These are phyloP conservation scores for Malthinus seriepunctatus DNA, from an alignment of 2,888 invertebrate genomes.

Conservation along the genomic window DNA sequence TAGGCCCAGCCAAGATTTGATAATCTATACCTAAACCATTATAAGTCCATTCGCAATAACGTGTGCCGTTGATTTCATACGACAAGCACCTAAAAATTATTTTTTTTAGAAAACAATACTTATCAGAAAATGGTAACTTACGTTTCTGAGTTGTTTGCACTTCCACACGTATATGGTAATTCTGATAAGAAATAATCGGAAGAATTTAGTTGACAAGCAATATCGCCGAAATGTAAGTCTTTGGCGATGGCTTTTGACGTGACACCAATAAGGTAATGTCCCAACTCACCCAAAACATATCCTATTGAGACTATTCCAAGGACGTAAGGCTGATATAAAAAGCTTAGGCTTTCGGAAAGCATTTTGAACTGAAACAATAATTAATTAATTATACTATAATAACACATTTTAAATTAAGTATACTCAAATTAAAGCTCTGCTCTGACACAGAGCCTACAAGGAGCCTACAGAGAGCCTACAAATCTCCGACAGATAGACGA, in stretches of 20 bases:
- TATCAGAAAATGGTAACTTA: slow-evolving; percentile 46
- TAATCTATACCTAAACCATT: slow-evolving; percentile 91
- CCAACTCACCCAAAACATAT: slow-evolving; percentile 84
- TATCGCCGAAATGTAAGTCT: slow-evolving; percentile 85
- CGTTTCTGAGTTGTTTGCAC: slow-evolving; percentile 59
- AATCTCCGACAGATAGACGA: no score
- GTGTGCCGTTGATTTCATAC: slow-evolving; percentile 69
- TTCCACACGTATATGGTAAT: slow-evolving; percentile 60
- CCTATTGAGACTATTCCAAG: slow-evolving; percentile 79
- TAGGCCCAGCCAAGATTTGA: slow-evolving; percentile 90
- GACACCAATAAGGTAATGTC: slow-evolving; percentile 87
- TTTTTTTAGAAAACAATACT: not conserved
- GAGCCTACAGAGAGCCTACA: no score
- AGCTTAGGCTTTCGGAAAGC: slow-evolving; percentile 61
- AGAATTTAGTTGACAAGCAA: slow-evolving; percentile 78
- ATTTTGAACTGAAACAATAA: no score
- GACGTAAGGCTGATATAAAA: slow-evolving; percentile 78
- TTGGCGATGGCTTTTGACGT: slow-evolving; percentile 85
- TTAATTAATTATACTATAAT: no score
- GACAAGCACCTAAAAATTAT: slow-evolving; percentile 62
- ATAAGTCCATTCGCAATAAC: slow-evolving; percentile 90
- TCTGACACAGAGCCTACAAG: no score
- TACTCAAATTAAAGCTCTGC: no score
- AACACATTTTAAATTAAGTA: no score
- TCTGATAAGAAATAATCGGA: slow-evolving; percentile 59